Base-by-base conservation (phyloP, 1,140 invertebrate genomes). In the Penaeus japonicus region DNA sequence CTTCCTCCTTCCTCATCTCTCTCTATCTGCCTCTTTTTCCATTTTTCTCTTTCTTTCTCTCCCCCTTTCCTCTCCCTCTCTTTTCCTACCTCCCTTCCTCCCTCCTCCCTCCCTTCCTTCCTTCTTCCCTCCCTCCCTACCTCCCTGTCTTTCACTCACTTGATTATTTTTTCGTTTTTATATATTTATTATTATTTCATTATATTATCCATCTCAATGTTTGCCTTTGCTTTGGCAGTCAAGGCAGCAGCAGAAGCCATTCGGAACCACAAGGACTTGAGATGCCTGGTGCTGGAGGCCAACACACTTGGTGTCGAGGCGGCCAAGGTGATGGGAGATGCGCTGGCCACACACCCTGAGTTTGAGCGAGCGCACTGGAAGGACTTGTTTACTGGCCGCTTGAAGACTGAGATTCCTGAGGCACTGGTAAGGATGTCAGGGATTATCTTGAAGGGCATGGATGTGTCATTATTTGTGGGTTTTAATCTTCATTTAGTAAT, bases 361-460 rank as follows among this genome's bases (percentile, higher is more conserved):
- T 95, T 99, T 90, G 95, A 97, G 91, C 94, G 94, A 91, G 97
- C 97, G 0, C 92, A 97, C 83, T 99, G 98, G 96, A 98, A 98
- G 91, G 98, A 99, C 92, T 96, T 99, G 94, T 99, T 99, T 91
- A 99, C 98, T 18, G 95, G 98, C 0, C 94, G 98, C 78, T 94
- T 98, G 92, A 99, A 99, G 93, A 95, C 95, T 24, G 98, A 99
- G 94, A 99, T 99, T 92, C 98, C 98, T 7, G 93, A 95, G 87
- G 97, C 98, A 35, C 93, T 99, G 91, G 96, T 96, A 93, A 89
- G 89, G 39, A 27, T 73, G 87, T 88, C 27, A 39, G 7, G 0
- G 57, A 2, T 22, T 30, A 1, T 22, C 53, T 2, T 22, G 0
- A n/a, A n/a, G 47, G 53, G 4, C 18, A 24, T 85, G 24, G 12